Evolutionary conservation across 2,888 invertebrate genomes (phyloP), one percentile per base, ranked within the genome.

Genomic region (Electrophaes corylata): DNA sequence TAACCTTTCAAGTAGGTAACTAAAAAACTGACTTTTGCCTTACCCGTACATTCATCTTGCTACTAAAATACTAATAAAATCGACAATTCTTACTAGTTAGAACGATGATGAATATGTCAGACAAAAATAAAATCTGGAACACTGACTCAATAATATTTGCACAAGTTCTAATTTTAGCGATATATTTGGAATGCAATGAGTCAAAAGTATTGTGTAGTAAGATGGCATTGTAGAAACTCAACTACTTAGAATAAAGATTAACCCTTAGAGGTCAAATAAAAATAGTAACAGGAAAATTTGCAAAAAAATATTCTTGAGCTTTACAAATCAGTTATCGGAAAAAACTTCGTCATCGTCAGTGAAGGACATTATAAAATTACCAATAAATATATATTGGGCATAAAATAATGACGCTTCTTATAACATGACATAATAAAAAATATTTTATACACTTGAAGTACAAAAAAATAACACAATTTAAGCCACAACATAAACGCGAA

Each of bases 161-260:
- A 35, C 11, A 62, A 49, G 19, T 57, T 52, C 65, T 63, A 63
- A 63, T 58, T 48, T 60, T 40, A 62, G 37, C 45, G 44, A 19
- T 43, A n/a, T 46, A 51, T 59, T 62, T 20, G 39, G 67, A 76
- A 74, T 65, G 43, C 51, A 63, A 59, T 77, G 77, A 77, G 65
- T 76, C 78, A 76, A 73, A 40, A 58, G 52, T 20, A 50, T 53
- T 47, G 49, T 55, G 56, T 66, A 75, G 74, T 70, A 68, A 43
- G 57, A 68, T 56, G 26, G 54, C 67, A 68, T 64, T 60, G 44
- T 10, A 55, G 37, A 52, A 48, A 57, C 48, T 18, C 26, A 23
- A 65, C 50, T 77, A 74, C 76, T 62, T 11, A 49, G 75, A 76
- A 77, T 56, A 48, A 67, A 68, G 69, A 77, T 69, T 64, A 65